Evolutionary conservation across 2,113 vertebrate species (phyloP).

Genomic region (Tragelaphus scriptus): DNA sequence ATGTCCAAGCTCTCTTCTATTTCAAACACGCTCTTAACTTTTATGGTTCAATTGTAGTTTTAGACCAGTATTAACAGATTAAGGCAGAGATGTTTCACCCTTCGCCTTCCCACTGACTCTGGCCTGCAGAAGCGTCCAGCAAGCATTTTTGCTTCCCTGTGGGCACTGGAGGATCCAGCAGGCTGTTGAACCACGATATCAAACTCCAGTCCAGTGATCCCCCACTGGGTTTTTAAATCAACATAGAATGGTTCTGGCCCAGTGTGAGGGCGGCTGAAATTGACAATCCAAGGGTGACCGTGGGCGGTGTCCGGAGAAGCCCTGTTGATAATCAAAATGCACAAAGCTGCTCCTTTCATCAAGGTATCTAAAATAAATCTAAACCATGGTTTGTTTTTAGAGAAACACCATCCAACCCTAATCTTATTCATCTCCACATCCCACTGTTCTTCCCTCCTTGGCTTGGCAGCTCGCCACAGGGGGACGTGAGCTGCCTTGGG

Average conservation of each 20-base stretch:
- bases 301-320: background rate
- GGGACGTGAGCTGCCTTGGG: background rate
- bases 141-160: background rate
- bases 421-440: background rate
- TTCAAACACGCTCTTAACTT: background rate
- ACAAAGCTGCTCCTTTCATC: constrained; percentile 32
- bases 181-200: background rate
- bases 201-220: background rate
- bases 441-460: background rate
- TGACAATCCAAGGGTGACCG: background rate
- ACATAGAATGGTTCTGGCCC: background rate
- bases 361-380: constrained; percentile 39
- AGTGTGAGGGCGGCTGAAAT: background rate
- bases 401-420: background rate
- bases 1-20: background rate
- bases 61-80: background rate
- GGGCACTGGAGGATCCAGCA: background rate
- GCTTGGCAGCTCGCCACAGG: background rate
- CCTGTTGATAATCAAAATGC: constrained; percentile 23
- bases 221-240: constrained; percentile 37
- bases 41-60: background rate
- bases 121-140: background rate
- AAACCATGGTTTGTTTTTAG: background rate
- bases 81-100: background rate
- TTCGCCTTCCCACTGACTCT: background rate